Evolutionary conservation across 2,113 vertebrate genomes (phyloP).

Genomic region (Gavia stellata): DNA sequence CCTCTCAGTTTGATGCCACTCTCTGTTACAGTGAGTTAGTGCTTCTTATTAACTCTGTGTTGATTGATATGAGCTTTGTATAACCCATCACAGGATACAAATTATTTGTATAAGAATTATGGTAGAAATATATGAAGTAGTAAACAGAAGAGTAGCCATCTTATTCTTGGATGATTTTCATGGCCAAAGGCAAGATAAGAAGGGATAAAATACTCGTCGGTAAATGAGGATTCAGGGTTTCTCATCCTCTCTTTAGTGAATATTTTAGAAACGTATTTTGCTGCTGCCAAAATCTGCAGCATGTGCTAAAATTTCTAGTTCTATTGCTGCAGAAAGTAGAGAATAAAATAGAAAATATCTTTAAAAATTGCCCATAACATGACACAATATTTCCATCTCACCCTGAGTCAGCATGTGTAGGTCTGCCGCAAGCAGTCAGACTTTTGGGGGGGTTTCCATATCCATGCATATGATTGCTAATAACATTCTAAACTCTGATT

Average conservation of each 20-base stretch:
- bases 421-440: neutral
- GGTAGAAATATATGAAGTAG: neutral
- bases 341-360: neutral
- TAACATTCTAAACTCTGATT: constrained; percentile 17
- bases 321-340: neutral
- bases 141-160: neutral
- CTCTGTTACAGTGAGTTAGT: neutral
- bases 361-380: neutral
- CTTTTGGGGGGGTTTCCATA: neutral
- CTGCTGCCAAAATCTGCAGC: neutral
- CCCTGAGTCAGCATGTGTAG: neutral
- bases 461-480: neutral
- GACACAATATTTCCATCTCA: neutral
- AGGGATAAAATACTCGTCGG: neutral
- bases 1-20: neutral
- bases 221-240: neutral
- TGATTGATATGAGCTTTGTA: neutral
- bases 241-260: neutral
- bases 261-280: constrained; percentile 13
- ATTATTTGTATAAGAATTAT: neutral
- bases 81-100: neutral
- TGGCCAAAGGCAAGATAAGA: neutral
- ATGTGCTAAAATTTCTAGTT: neutral
- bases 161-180: neutral
- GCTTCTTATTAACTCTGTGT: neutral